Conservation (phyloP, 2,797 vertebrate genomes). For the Myripristis murdjan region DNA sequence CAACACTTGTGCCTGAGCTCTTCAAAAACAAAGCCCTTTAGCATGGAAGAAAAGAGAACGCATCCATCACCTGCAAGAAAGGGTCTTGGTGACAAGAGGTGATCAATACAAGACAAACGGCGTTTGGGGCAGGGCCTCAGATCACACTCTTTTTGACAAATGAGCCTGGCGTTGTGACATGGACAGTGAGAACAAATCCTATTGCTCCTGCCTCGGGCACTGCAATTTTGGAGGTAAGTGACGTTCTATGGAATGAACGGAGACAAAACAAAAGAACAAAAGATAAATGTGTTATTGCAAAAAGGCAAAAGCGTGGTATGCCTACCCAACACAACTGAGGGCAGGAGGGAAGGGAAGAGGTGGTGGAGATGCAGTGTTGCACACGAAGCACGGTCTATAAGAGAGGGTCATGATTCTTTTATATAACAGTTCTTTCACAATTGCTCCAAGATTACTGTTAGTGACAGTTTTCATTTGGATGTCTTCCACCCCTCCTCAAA, state of each 20-base stretch:
- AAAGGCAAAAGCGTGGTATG: conserved; percentile 30
- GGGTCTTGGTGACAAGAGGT: conserved; percentile 63
- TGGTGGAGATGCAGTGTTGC: conserved; percentile 7
- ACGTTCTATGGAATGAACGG: conserved; percentile 71
- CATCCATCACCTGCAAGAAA: conserved; percentile 69
- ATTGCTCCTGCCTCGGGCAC: conserved; percentile 62
- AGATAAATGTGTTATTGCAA: conserved; percentile 71
- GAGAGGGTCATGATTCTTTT: conserved; percentile 14
- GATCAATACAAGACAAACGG: conserved; percentile 82
- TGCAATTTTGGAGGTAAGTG: conserved; percentile 69
- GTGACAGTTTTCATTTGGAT: conserved; percentile 2
- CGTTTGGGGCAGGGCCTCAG: conserved; percentile 53
- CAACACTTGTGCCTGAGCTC: conserved; percentile 16
- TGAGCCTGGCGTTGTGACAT: conserved; percentile 72
- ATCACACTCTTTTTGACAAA: conserved; percentile 79
- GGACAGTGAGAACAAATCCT: conserved; percentile 78
- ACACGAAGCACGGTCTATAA: neutral
- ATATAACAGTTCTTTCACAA: neutral
- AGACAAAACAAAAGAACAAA: conserved; percentile 71
- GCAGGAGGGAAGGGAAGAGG: conserved; percentile 35
- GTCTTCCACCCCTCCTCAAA: conserved; percentile 8
- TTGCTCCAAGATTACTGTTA: neutral
- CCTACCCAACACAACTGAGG: conserved; percentile 49
- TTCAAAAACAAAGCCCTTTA: conserved; percentile 50
- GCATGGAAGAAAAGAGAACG: conserved; percentile 51